These are phyloP conservation scores for Haliclona indistincta DNA, from an alignment of 37 sponge, comb jelly and placozoan species.

Conservation along the genomic window DNA sequence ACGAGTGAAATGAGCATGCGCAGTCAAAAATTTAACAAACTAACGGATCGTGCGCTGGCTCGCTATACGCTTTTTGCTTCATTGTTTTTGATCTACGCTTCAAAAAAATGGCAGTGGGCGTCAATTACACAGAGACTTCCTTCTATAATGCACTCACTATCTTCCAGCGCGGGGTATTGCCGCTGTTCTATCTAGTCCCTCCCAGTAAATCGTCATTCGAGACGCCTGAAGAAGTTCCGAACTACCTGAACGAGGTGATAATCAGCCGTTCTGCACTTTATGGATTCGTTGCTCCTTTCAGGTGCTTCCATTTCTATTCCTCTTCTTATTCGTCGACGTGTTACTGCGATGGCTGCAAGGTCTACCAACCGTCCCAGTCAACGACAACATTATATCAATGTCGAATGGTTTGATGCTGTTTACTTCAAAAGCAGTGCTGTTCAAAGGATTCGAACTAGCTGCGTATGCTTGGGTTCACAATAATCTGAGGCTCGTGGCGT, in stretches of 20 bases:
- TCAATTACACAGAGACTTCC: too few species aligned
- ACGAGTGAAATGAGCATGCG: too few species aligned
- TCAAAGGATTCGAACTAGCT: constrained; percentile 33
- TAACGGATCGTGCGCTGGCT: too few species aligned
- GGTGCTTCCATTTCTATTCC: constrained; percentile 72
- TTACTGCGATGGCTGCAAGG: constrained; percentile 39
- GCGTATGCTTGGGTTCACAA: constrained; percentile 71
- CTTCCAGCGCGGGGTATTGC: constrained; percentile 14
- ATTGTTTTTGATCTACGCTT: too few species aligned
- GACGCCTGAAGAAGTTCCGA: constrained; percentile 66
- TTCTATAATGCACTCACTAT: too few species aligned
- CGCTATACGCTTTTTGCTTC: too few species aligned
- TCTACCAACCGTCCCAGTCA: constrained; percentile 30
- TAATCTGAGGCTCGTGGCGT: constrained; percentile 30
- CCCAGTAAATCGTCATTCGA: constrained; percentile 69
- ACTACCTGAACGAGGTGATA: constrained; percentile 70
- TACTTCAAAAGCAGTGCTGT: not conserved
- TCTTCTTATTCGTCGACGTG: constrained; percentile 67
- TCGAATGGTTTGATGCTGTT: constrained; percentile 59
- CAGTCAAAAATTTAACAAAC: too few species aligned
- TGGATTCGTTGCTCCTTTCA: not conserved
- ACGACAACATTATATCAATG: constrained; percentile 82
- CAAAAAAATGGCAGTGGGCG: too few species aligned
- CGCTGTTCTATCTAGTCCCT: constrained; percentile 78
- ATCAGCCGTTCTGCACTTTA: not conserved